phyloP scores from a whole-genome alignment of 2,888 invertebrate genomes.

The Callimorpha dominula region DNA sequence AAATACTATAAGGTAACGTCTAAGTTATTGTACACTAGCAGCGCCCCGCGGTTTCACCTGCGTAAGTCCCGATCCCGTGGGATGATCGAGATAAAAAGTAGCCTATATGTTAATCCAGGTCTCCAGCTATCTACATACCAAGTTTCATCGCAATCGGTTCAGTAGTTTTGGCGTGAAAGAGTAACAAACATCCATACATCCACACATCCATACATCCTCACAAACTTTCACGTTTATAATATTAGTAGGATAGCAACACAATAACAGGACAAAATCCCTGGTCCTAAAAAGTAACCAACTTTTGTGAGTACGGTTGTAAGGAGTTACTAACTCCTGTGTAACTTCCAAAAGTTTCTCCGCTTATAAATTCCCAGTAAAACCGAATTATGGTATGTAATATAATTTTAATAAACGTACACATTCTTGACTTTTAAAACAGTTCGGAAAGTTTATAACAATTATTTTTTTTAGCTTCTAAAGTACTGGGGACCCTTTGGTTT shows the following conservation, averaged over 20 bases:
- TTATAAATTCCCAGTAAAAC: slow-evolving; percentile 25
- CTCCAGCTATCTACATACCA: no score
- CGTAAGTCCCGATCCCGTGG: no score
- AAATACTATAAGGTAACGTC: slow-evolving; percentile 31
- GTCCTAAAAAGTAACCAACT: slow-evolving; percentile 35
- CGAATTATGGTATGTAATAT: slow-evolving; percentile 14
- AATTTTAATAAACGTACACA: slow-evolving; percentile 14
- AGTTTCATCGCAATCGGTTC: no score
- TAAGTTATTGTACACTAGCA: slow-evolving; percentile 21
- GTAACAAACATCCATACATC: no score
- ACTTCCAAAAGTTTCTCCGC: slow-evolving; percentile 30
- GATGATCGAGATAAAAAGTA: no score
- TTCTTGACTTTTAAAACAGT: background rate
- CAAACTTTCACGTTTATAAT: no score
- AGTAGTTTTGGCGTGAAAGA: no score
- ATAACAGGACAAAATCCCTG: slow-evolving; percentile 40
- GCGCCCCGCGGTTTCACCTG: no score
- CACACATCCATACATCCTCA: no score
- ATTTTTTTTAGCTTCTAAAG: background rate
- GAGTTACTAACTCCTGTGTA: slow-evolving; percentile 37
- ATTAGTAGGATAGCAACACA: no score
- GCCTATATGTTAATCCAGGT: no score
- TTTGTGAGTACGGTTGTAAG: slow-evolving; percentile 37
- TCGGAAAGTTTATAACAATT: background rate
- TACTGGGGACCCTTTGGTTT: background rate